phyloP scores from a whole-genome alignment of 2,888 invertebrate genomes.

The Pomacea canaliculata region DNA sequence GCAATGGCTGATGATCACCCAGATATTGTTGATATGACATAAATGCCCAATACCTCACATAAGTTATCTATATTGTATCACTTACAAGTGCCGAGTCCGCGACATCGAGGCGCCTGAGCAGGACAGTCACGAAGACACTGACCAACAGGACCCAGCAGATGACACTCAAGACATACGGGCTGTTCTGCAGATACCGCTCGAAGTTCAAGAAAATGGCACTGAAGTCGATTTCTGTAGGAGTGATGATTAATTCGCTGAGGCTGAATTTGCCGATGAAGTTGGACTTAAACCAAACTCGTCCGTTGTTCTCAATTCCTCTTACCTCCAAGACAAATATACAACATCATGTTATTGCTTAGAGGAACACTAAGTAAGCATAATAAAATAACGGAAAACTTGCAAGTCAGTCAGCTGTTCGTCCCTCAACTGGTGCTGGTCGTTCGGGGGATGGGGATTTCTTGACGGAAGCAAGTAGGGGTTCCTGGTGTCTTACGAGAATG shows the following conservation, averaged over 20 bases:
- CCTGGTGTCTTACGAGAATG: too few species aligned
- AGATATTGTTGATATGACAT: background rate
- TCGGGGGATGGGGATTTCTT: too few species aligned
- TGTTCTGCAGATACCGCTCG: constrained; percentile 37
- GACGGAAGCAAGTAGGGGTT: too few species aligned
- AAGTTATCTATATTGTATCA: too few species aligned
- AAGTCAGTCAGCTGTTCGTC: too few species aligned
- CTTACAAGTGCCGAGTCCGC: constrained; percentile 34
- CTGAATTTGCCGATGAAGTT: constrained; percentile 55
- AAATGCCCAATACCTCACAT: background rate
- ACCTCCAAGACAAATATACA: constrained; percentile 15
- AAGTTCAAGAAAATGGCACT: constrained; percentile 47
- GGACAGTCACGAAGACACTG: constrained; percentile 30
- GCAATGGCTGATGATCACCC: background rate
- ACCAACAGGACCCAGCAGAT: constrained; percentile 34
- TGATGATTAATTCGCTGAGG: constrained; percentile 41
- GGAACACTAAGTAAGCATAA: too few species aligned
- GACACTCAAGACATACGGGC: constrained; percentile 42
- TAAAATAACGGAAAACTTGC: too few species aligned
- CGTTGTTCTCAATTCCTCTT: constrained; percentile 8
- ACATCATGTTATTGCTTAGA: too few species aligned
- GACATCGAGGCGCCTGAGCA: constrained; percentile 36
- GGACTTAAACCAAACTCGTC: constrained; percentile 42
- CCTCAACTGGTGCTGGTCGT: too few species aligned
- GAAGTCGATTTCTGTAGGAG: constrained; percentile 51